These are phyloP conservation scores for Lithosia quadra DNA, from an alignment of 2,888 invertebrate species.

Conservation along the genomic window DNA sequence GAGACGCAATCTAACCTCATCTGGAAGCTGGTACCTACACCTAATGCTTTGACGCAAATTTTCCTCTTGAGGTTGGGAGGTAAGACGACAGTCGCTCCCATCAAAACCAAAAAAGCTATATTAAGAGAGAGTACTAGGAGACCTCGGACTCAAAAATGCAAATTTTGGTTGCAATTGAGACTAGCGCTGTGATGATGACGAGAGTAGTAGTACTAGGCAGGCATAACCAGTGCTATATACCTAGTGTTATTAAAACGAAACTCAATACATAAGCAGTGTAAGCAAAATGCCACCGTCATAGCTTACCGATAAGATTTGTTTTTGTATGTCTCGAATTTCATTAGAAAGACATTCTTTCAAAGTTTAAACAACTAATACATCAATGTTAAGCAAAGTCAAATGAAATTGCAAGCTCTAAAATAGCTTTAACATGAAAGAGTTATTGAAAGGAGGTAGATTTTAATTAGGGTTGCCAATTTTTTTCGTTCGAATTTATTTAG, in stretches of 20 bases:
- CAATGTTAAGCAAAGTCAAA: not conserved
- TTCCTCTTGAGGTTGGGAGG: not conserved
- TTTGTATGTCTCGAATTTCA: not conserved
- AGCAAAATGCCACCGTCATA: slow-evolving; percentile 1
- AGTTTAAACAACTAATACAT: not conserved
- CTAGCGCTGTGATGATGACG: not conserved
- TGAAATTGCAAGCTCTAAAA: not conserved
- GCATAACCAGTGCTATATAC: not conserved
- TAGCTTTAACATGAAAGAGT: too few relatives aligned
- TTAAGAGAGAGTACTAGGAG: too few relatives aligned
- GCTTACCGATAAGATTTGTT: not conserved
- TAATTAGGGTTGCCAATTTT: not conserved
- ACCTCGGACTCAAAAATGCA: too few relatives aligned
- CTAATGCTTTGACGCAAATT: too few relatives aligned
- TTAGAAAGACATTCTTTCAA: slow-evolving; percentile 5
- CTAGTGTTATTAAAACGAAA: not conserved
- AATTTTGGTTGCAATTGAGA: not conserved
- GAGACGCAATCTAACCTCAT: not conserved
- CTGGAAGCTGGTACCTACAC: too few relatives aligned
- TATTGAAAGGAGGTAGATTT: not conserved
- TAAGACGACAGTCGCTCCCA: not conserved
- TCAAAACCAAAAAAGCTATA: too few relatives aligned
- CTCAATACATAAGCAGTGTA: not conserved
- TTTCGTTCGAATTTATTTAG: not conserved
- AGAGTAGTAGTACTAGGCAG: not conserved